Base-by-base conservation (phyloP, 1,140 invertebrate species). In the Homarus americanus region DNA sequence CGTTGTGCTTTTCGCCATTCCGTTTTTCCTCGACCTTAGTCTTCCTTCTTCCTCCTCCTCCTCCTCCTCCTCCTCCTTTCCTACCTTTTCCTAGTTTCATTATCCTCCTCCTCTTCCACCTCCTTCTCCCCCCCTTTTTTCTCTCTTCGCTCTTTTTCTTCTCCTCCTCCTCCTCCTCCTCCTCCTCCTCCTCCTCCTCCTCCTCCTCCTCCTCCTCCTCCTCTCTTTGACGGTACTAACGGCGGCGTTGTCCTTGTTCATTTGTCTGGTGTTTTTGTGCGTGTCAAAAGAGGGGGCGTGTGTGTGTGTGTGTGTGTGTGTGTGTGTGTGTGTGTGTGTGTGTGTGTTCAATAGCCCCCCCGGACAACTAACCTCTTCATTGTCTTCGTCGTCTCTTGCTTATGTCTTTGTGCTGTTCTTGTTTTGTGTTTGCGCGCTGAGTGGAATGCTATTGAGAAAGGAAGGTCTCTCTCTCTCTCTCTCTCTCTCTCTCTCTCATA, bases 271-370 rank as follows among this genome's bases (percentile, higher is more conserved):
- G 44, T 49, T 49, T 49, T 49, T 49, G 44, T 49, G 44, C 15
- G 44, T 49, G 44, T 49, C n/a, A n/a, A n/a, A n/a, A n/a, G 44
- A 7, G n/a, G n/a, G n/a, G n/a, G n/a, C n/a, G n/a, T n/a, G n/a
- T n/a, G n/a, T n/a, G n/a, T n/a, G n/a, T n/a, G 44, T 36, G 34
- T 34, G 40, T 76, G 73, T 76, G 73, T 76, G 73, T 76, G 73
- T 76, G 34, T 76, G 73, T 76, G 34, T 76, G 73, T 34, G 73
- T 34, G 34, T 76, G 28, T 76, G 73, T 36, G 34, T 38, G 34
- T 38, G 32, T 76, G 34, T 76, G 32, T 76, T 15, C 44, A 49
- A 15, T 5, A 49, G 5, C 44, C 44, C 44, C 44, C 5, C 44
- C 44, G 5, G 5, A 49, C 5, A 49, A 49, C 44, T 15, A 49